phyloP scores from a whole-genome alignment of 2,113 vertebrate genomes.

The Pongo pygmaeus region DNA sequence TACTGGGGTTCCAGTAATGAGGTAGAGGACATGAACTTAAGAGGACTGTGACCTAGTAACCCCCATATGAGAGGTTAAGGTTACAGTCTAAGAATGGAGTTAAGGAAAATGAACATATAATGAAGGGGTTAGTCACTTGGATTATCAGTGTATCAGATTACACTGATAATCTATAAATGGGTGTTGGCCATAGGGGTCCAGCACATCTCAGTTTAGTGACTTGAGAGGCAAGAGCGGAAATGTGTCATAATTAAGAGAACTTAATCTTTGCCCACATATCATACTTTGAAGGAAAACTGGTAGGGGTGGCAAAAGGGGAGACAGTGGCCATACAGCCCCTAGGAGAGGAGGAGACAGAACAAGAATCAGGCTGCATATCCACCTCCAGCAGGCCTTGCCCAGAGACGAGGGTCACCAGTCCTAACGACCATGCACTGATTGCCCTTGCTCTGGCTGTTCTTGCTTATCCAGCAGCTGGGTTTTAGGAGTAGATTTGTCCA shows the following conservation, averaged over 20 bases:
- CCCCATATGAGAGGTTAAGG: background rate
- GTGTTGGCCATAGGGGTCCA: background rate
- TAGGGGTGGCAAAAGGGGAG: background rate
- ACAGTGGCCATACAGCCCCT: background rate
- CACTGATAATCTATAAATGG: background rate
- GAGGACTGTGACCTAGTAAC: background rate
- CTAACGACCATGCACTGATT: background rate
- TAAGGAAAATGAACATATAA: background rate
- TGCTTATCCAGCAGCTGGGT: background rate
- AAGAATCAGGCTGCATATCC: background rate
- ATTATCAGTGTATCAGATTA: no score
- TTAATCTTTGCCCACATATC: background rate
- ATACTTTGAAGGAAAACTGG: slow-evolving; percentile 18
- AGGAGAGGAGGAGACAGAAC: background rate
- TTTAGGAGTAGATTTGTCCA: background rate
- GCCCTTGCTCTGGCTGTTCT: background rate
- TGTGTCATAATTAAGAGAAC: background rate
- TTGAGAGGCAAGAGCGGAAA: slow-evolving; percentile 21
- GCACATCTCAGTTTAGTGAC: background rate
- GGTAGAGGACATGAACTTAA: background rate
- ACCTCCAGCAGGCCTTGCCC: background rate
- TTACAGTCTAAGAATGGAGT: background rate
- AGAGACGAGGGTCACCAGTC: background rate
- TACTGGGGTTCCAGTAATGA: background rate
- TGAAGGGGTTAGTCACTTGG: background rate